Evolutionary conservation across 2,888 invertebrate species (phyloP), one percentile per base, ranked within the genome.

Genomic region (Petrolisthes manimaculis): DNA sequence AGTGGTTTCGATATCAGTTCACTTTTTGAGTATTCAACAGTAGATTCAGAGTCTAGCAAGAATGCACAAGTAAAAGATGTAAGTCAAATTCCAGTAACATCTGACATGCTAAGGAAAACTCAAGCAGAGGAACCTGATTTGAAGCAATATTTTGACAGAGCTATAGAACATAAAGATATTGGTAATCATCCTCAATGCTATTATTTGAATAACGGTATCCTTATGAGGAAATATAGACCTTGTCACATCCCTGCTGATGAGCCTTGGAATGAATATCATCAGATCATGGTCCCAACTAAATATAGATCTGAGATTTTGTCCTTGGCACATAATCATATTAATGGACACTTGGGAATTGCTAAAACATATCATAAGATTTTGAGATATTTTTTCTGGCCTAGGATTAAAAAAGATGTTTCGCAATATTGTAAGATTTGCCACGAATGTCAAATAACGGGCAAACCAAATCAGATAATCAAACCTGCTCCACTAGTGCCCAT

Each of bases 351-450:
- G 53, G 84, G 84, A 0, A 56, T 84, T 8, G 4, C 3, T 9
- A 84, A 77, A 53, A 84, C 77, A 5, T 84, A 56, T n/a, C n/a
- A n/a, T 14, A 84, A 84, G 53, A 61, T 77, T 5, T 54, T 83
- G n/a, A 4, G 14, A 2, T n/a, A 85, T 77, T 69, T 69, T 18
- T 69, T 12, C 55, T 85, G 79, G 79, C 79, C 55, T 4, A 56
- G 5, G 56, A 18, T 85, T 0, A 85, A 79, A 79, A 53, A 54
- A 18, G 79, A 85, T 67, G 85, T 85, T 5, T 12, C 78, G 5
- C 21, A 12, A 24, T 78, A 69, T 54, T 53, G 51, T 5, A 55
- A 51, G 5, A 80, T 69, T 54, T 85, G 85, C 69, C 79, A 67
- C 14, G 37, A 12, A 5, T 85, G 85, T 56, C 54, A 85, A 53